phyloP scores from a whole-genome alignment of 1,140 invertebrate species.

The Odontomachus brunneus region DNA sequence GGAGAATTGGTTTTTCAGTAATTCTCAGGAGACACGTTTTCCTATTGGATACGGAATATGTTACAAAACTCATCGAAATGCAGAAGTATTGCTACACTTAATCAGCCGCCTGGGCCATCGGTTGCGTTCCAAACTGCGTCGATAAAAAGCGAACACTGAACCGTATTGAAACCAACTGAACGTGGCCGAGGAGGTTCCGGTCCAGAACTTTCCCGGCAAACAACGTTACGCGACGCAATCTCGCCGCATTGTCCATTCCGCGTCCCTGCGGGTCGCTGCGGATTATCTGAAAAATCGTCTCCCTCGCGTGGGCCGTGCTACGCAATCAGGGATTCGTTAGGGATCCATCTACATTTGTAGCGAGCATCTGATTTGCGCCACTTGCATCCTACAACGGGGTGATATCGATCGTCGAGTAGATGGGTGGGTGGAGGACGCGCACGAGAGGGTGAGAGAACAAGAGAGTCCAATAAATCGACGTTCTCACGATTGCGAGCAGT shows the following conservation, averaged over 20 bases:
- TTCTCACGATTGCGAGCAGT: slow-evolving; percentile 13
- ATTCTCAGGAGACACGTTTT: too few relatives aligned
- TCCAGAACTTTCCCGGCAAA: slow-evolving; percentile 12
- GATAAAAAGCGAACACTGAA: too few relatives aligned
- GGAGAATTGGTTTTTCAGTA: too few relatives aligned
- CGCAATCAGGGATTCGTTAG: slow-evolving; percentile 31
- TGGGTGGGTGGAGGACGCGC: neutral
- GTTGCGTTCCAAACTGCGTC: too few relatives aligned
- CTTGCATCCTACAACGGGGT: slow-evolving; percentile 1
- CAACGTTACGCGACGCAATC: slow-evolving; percentile 35
- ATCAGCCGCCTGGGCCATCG: too few relatives aligned
- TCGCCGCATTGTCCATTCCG: neutral
- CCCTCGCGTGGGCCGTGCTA: neutral
- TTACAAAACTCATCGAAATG: too few relatives aligned
- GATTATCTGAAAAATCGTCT: slow-evolving; percentile 33
- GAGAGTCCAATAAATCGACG: slow-evolving; percentile 28
- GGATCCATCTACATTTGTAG: slow-evolving; percentile 16
- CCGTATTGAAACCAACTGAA: too few relatives aligned
- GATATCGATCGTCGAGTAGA: slow-evolving; percentile 41
- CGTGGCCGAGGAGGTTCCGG: too few relatives aligned
- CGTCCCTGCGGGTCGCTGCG: neutral
- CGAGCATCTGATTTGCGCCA: slow-evolving; percentile 28
- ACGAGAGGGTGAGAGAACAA: neutral
- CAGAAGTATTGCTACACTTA: too few relatives aligned
- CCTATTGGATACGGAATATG: too few relatives aligned